Base-by-base conservation (phyloP, 2,888 invertebrate species). In the Strigamia transsilvanica region DNA sequence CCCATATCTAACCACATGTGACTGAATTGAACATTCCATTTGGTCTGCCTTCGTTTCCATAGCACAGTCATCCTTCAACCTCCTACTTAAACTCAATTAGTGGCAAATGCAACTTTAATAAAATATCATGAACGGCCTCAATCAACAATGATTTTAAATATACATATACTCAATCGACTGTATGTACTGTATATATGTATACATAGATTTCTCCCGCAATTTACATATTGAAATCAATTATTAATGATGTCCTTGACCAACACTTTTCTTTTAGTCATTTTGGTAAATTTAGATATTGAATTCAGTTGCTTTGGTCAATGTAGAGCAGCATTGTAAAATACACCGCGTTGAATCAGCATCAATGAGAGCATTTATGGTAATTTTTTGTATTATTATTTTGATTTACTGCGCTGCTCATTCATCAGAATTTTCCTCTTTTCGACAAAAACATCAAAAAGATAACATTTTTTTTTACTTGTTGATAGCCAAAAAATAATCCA, bases 1-100 rank as follows among this genome's bases (percentile, higher is more conserved):
- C 73, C 73, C 73, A 73, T 73, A 73, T 73, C 73, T 73, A 73
- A 73, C 73, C 73, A 73, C 73, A 73, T 73, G 73, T 73, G 73
- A 73, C 73, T 73, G 73, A 73, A 73, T 73, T 73, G 73, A 73
- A 73, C 73, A 73, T 73, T 73, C 73, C 73, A 73, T 73, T 73
- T 73, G 73, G 73, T 73, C 73, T 73, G 73, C 73, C 32, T 73
- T 73, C 32, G 27, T 73, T 73, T 73, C 73, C 73, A 27, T 32
- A 32, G 73, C 73, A 73, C 32, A 73, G 73, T 32, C 73, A 73
- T 73, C 73, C 32, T 73, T 73, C 73, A 73, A 73, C 73, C 73
- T 73, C 13, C 73, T 73, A 73, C 73, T 73, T 73, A 73, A 27
- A 73, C 73, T 73, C 73, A 32, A 73, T 73, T 73, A 73, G 73